A percentile compares a stretch with the other conserved stretches of the same genome.
Conservation (phyloP, 2,888 invertebrate species). For the Cosmopolites sordidus region DNA sequence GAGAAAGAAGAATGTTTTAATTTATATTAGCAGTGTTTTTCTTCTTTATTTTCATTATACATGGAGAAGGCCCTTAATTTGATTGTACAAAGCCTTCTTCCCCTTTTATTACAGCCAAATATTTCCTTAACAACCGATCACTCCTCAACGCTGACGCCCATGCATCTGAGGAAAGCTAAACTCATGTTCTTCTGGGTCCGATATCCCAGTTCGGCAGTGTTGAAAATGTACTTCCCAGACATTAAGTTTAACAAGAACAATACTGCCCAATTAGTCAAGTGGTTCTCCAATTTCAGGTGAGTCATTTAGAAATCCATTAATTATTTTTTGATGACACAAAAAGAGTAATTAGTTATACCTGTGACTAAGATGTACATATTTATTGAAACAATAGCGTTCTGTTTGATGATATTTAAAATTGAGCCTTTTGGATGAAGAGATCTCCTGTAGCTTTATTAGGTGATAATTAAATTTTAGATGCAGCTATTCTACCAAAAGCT, state of each 20-base stretch:
- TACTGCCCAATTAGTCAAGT: slow-evolving; percentile 99
- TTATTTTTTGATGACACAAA: too few relatives aligned
- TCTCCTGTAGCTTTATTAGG: too few relatives aligned
- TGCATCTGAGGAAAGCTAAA: slow-evolving; percentile 99
- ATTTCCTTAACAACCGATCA: slow-evolving; percentile 81
- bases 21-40: background rate
- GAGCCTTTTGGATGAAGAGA: too few relatives aligned
- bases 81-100: background rate
- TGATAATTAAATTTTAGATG: too few relatives aligned
- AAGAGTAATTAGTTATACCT: too few relatives aligned
- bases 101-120: slow-evolving; percentile 39
- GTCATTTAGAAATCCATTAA: slow-evolving; percentile 41
- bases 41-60: background rate
- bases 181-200: slow-evolving; percentile 99
- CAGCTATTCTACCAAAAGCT: too few relatives aligned
- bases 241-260: slow-evolving; percentile 99
- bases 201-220: slow-evolving; percentile 97
- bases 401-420: too few relatives aligned
- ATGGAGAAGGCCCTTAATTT: background rate
- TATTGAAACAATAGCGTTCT: too few relatives aligned
- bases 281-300: slow-evolving; percentile 99
- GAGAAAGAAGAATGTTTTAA: background rate
- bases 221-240: slow-evolving; percentile 99
- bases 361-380: too few relatives aligned
- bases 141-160: slow-evolving; percentile 96